Percentiles rank a stretch among this genome's conserved stretches.
These are phyloP conservation scores for Monodelphis domestica DNA, from an alignment of 2,797 vertebrate species.

Conservation along the genomic window DNA sequence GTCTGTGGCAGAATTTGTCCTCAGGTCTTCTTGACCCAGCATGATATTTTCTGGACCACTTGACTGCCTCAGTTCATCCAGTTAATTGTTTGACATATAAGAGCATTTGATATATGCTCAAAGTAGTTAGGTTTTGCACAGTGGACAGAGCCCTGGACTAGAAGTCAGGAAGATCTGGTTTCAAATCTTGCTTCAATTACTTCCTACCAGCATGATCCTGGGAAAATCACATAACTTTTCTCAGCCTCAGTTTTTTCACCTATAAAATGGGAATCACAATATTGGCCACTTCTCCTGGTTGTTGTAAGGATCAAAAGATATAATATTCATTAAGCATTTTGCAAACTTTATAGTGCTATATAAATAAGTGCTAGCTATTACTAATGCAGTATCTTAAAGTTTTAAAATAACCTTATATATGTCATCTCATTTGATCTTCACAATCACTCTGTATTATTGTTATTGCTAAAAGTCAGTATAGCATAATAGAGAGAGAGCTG, in stretches of 20 bases:
- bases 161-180: background rate
- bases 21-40: background rate
- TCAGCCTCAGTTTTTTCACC: background rate
- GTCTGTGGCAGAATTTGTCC: background rate
- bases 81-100: background rate
- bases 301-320: background rate
- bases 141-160: background rate
- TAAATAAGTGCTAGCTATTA: background rate
- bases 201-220: background rate
- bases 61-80: background rate
- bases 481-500: too few species aligned
- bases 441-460: too few species aligned
- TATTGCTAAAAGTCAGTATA: too few species aligned
- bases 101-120: background rate
- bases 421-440: background rate
- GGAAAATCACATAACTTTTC: background rate
- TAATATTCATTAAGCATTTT: background rate
- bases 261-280: background rate
- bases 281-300: background rate
- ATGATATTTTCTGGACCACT: background rate
- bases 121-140: background rate
- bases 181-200: background rate
- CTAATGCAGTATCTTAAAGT: background rate
- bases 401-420: background rate
- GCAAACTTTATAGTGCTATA: background rate